These are phyloP conservation scores for Cantharis lateralis DNA, from an alignment of 2,888 invertebrate genomes.

Conservation along the genomic window DNA sequence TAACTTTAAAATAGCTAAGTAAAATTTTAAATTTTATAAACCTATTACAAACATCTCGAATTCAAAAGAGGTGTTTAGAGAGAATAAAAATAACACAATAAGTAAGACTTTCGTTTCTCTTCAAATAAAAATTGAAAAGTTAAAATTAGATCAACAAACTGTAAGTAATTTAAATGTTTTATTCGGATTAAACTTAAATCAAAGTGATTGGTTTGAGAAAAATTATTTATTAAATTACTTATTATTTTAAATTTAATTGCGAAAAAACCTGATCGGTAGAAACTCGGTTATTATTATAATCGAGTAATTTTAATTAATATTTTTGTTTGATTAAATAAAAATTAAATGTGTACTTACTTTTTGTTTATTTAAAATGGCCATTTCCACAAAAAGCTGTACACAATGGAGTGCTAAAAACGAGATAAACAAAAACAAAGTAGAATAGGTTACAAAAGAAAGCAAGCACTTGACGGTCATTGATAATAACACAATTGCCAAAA, in stretches of 20 bases:
- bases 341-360: neutral
- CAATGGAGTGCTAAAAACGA: neutral
- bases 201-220: neutral
- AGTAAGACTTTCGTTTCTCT: neutral
- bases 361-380: neutral
- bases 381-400: too few relatives aligned
- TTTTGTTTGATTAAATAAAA: neutral
- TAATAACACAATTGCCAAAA: neutral
- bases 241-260: neutral
- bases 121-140: neutral
- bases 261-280: neutral
- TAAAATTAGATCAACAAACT: neutral
- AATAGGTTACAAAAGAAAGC: neutral
- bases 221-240: neutral
- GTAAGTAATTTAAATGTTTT: neutral
- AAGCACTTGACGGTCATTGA: neutral
- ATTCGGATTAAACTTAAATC: neutral
- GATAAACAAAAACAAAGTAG: neutral
- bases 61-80: neutral
- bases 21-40: neutral
- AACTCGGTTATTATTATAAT: neutral
- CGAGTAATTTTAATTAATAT: neutral
- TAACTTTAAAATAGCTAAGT: neutral
- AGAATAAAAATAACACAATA: neutral
- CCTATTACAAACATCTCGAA: neutral